These are phyloP conservation scores for Corynorhinus townsendii DNA, from an alignment of 2,113 vertebrate species.

Conservation along the genomic window DNA sequence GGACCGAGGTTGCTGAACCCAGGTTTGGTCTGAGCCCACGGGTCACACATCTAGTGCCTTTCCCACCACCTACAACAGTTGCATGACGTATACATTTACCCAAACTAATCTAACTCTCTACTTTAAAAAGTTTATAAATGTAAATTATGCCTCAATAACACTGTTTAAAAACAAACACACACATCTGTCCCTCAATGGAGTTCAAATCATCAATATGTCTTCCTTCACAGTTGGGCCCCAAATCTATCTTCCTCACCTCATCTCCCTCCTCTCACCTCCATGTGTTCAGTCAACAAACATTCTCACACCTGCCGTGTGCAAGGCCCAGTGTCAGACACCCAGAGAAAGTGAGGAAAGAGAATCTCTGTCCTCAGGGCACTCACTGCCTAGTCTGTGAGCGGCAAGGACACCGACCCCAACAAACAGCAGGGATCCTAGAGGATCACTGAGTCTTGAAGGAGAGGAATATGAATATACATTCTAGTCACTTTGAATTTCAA, in stretches of 20 bases:
- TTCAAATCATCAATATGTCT: background rate
- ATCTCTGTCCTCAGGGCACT: background rate
- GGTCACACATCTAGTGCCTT: no score
- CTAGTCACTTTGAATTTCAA: background rate
- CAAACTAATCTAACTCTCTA: background rate
- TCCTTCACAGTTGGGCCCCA: background rate
- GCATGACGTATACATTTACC: background rate
- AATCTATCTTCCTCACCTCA: background rate
- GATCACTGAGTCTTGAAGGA: background rate
- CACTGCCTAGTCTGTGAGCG: background rate
- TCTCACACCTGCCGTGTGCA: background rate
- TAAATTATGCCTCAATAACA: slow-evolving; percentile 12
- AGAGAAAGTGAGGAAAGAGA: background rate
- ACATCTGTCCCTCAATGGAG: background rate
- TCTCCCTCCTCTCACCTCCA: background rate
- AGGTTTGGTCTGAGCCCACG: no score
- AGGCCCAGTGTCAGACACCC: background rate
- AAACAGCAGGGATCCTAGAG: background rate
- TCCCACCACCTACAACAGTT: background rate
- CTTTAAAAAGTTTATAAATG: background rate
- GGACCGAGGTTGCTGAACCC: no score
- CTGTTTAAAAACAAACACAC: background rate
- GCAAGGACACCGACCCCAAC: background rate
- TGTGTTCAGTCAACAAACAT: background rate
- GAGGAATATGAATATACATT: background rate